These are phyloP conservation scores for Harpegnathos saltator DNA, from an alignment of 1,140 invertebrate genomes.

Conservation along the genomic window DNA sequence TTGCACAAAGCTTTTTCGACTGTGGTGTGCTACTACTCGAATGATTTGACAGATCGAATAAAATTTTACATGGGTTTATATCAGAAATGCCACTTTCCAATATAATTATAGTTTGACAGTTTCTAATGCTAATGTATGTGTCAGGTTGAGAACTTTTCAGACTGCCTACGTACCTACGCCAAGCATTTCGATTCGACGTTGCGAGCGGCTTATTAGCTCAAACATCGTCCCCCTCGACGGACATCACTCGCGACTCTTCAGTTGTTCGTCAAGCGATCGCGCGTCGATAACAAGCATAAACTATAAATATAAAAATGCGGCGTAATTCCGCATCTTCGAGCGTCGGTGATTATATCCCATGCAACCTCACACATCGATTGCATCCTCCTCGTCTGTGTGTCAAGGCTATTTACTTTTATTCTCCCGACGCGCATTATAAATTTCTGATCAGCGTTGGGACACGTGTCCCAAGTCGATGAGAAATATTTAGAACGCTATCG, in stretches of 20 bases:
- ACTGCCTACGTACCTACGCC: too few relatives aligned
- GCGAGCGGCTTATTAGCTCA: slow-evolving; percentile 14
- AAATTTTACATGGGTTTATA: too few relatives aligned
- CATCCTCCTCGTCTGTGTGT: slow-evolving; percentile 22
- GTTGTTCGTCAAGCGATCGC: slow-evolving; percentile 4
- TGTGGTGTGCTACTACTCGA: too few relatives aligned
- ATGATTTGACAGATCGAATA: too few relatives aligned
- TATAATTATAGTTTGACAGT: too few relatives aligned
- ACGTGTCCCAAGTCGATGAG: slow-evolving; percentile 53
- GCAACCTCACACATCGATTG: slow-evolving; percentile 59
- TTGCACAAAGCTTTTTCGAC: too few relatives aligned
- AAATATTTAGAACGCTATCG: slow-evolving; percentile 61
- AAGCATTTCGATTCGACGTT: neutral
- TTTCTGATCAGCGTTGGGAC: slow-evolving; percentile 58
- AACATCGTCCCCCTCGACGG: neutral
- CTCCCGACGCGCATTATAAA: slow-evolving; percentile 58
- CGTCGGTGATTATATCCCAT: slow-evolving; percentile 54
- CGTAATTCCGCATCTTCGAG: slow-evolving; percentile 53
- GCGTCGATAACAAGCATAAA: slow-evolving; percentile 54
- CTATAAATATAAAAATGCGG: slow-evolving; percentile 57
- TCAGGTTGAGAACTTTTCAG: too few relatives aligned
- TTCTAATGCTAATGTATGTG: too few relatives aligned
- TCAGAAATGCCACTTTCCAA: too few relatives aligned
- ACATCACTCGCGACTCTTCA: slow-evolving; percentile 31
- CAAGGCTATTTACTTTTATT: slow-evolving; percentile 63